Evolutionary conservation across 2,113 vertebrate species (phyloP).

Genomic region (Chroicocephalus ridibundus): DNA sequence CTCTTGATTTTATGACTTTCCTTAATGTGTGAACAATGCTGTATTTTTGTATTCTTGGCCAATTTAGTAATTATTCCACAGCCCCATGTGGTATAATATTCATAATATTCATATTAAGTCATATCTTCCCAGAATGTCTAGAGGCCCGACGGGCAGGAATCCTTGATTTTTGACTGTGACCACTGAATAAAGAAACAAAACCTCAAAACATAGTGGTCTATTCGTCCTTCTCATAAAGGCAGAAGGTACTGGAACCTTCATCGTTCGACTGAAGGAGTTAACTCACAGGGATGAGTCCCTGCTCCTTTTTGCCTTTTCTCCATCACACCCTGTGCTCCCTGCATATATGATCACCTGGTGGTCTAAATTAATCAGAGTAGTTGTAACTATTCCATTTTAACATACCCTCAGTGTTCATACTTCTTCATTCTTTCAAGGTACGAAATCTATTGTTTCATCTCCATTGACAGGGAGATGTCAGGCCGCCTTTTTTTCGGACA

Average conservation of each 20-base stretch:
- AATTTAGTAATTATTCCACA: too few species aligned
- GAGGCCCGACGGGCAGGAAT: background rate
- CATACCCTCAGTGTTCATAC: background rate
- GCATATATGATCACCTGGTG: too few species aligned
- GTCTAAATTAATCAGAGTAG: background rate
- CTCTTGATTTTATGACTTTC: too few species aligned
- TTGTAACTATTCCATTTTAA: background rate
- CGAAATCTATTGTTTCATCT: background rate
- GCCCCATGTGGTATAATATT: background rate
- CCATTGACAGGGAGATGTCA: background rate
- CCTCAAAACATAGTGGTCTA: accelerated
- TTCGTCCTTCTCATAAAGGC: background rate
- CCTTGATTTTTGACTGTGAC: background rate
- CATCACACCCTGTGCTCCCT: background rate
- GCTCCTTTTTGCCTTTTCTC: background rate
- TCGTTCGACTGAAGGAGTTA: background rate
- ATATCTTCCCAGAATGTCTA: background rate
- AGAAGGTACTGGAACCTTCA: background rate
- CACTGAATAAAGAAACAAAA: background rate
- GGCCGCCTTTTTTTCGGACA: background rate
- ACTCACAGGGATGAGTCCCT: background rate
- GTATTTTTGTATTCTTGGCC: too few species aligned
- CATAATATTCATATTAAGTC: background rate
- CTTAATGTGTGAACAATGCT: too few species aligned
- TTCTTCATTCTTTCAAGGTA: background rate